phyloP scores from a whole-genome alignment of 2,888 invertebrate species.

The Cylindroiulus punctatus region DNA sequence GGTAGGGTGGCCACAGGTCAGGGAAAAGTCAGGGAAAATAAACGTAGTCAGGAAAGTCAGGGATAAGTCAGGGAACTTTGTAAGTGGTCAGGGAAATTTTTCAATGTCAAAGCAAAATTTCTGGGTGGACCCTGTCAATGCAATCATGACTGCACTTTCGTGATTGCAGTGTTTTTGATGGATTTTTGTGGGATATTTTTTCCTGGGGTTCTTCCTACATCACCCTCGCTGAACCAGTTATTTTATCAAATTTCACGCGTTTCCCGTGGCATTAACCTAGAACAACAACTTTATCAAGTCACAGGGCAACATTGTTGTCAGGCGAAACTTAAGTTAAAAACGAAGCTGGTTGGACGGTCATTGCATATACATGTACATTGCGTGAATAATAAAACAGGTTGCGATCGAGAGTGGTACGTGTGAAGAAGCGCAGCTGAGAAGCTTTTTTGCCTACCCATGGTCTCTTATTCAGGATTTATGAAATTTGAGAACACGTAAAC shows the following conservation, averaged over 20 bases:
- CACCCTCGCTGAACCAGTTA: background rate
- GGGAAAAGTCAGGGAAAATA: too few species aligned
- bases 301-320: slow-evolving; percentile 28
- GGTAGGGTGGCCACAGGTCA: too few species aligned
- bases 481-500: slow-evolving; percentile 35
- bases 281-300: slow-evolving; percentile 38
- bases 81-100: too few species aligned
- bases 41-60: too few species aligned
- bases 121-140: too few species aligned
- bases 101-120: too few species aligned
- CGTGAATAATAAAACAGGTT: slow-evolving; percentile 17
- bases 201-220: slow-evolving; percentile 28
- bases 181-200: too few species aligned
- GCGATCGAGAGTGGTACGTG: background rate
- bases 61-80: too few species aligned
- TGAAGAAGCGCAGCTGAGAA: background rate
- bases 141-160: too few species aligned
- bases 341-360: slow-evolving; percentile 3
- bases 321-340: slow-evolving; percentile 29
- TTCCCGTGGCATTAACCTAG: slow-evolving; percentile 47
- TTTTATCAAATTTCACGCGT: slow-evolving; percentile 43
- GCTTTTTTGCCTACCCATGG: background rate
- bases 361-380: slow-evolving; percentile 39
- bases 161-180: too few species aligned
- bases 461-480: background rate